A percentile compares a stretch with the other conserved stretches of the same genome.
Conservation (phyloP, 2,888 invertebrate species). For the Cephus nigrinus region DNA sequence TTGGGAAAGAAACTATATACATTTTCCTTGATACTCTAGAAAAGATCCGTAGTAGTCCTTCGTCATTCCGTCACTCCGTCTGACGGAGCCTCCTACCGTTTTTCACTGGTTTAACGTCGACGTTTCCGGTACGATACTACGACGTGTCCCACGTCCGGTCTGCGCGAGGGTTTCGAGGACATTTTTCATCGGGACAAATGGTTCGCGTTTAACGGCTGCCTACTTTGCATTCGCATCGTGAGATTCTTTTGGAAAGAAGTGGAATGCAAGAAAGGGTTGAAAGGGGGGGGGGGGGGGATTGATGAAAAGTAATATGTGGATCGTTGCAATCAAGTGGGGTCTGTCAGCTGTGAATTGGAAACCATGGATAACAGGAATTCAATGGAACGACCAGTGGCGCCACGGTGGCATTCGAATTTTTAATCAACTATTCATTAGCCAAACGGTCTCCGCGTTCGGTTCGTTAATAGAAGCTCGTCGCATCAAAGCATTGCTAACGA, state of each 20-base stretch:
- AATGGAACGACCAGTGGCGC: not conserved
- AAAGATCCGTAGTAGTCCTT: not conserved
- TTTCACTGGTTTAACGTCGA: not conserved
- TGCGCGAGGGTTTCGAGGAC: not conserved
- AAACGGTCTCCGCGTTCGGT: constrained; percentile 22
- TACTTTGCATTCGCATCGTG: not conserved
- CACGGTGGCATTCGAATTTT: not conserved
- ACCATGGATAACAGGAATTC: not conserved
- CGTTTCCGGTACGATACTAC: not conserved
- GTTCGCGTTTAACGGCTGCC: not conserved
- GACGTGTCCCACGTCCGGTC: not conserved
- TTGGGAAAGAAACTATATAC: not conserved
- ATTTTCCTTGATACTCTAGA: not conserved
- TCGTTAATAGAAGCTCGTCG: constrained; percentile 30
- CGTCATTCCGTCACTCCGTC: not conserved
- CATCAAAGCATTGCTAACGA: constrained; percentile 47
- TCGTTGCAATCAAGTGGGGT: not conserved
- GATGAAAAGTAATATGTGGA: not conserved
- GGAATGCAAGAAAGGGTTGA: not conserved
- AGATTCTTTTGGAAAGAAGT: not conserved
- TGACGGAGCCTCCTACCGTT: not conserved
- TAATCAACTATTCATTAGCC: constrained; percentile 30
- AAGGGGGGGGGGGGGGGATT: not conserved
- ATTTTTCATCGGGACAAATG: not conserved
- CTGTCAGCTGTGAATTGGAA: not conserved